Percentiles rank a stretch among this genome's conserved stretches.
Evolutionary conservation across 2,797 vertebrate species (phyloP).

Genomic region (Oreonectes daqikongensis): DNA sequence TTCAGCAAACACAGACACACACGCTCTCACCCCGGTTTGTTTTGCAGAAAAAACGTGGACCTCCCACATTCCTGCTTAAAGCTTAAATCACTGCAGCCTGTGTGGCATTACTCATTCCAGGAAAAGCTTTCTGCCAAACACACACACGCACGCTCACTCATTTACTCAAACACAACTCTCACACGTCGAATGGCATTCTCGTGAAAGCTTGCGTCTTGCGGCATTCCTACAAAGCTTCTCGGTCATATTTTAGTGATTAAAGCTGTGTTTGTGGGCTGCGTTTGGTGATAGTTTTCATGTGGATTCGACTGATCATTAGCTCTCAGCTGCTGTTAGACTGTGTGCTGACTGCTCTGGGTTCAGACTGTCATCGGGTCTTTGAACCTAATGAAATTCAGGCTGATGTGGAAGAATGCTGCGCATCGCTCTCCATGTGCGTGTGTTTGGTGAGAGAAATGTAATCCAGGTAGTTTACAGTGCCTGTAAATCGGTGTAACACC

Average conservation of each 20-base stretch:
- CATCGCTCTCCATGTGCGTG: slow-evolving; percentile 4
- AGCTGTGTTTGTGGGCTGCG: background rate
- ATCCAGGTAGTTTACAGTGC: slow-evolving; percentile 41
- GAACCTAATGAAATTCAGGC: slow-evolving; percentile 47
- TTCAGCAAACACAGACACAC: slow-evolving; percentile 48
- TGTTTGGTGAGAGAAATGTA: slow-evolving; percentile 35
- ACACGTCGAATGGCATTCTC: slow-evolving; percentile 64
- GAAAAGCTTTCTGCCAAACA: slow-evolving; percentile 68
- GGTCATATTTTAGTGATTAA: background rate
- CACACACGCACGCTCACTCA: slow-evolving; percentile 43
- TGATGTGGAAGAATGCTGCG: slow-evolving; percentile 16
- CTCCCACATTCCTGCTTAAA: slow-evolving; percentile 82
- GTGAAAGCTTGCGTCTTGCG: slow-evolving; percentile 57
- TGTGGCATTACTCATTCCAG: slow-evolving; percentile 77
- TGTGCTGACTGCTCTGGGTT: slow-evolving; percentile 37
- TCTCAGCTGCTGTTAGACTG: slow-evolving; percentile 34
- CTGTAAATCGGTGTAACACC: slow-evolving; percentile 56
- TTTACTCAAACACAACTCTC: slow-evolving; percentile 45
- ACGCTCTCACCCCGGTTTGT: slow-evolving; percentile 66
- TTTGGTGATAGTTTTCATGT: slow-evolving; percentile 10
- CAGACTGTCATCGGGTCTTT: slow-evolving; percentile 40
- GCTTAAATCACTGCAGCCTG: slow-evolving; percentile 83
- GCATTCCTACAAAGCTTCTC: background rate
- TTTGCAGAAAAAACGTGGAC: slow-evolving; percentile 80
- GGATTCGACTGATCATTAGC: slow-evolving; percentile 18